A percentile compares a stretch with the other conserved stretches of the same genome.
These are phyloP conservation scores for Montifringilla adamsi DNA, from an alignment of 2,113 vertebrate species.

Conservation along the genomic window DNA sequence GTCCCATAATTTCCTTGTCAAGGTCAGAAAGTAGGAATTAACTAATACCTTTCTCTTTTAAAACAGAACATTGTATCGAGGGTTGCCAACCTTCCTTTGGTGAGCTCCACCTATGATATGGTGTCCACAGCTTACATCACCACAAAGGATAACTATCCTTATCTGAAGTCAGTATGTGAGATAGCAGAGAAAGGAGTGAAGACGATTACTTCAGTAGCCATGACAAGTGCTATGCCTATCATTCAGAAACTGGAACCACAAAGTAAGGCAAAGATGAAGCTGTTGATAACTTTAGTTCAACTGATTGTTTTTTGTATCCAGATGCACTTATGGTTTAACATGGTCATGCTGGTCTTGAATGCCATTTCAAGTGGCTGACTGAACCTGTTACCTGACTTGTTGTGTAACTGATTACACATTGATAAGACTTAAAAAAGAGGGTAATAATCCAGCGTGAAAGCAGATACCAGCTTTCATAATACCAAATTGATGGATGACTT, in stretches of 20 bases:
- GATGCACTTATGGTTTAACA: not conserved
- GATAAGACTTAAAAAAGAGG: not conserved
- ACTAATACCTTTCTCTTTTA: not conserved
- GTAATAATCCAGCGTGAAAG: not conserved
- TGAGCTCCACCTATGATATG: slow-evolving; percentile 81
- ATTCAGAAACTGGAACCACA: slow-evolving; percentile 84
- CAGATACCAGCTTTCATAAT: not conserved
- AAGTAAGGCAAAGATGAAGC: slow-evolving; percentile 73
- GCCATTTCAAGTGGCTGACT: not conserved
- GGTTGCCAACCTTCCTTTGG: slow-evolving; percentile 79
- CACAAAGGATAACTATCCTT: slow-evolving; percentile 80
- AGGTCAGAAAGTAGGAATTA: not conserved
- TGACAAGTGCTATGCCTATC: slow-evolving; percentile 79
- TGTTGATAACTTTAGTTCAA: not conserved
- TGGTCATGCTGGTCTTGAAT: not conserved
- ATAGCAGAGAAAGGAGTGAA: slow-evolving; percentile 80
- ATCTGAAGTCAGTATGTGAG: slow-evolving; percentile 78
- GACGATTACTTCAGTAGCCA: slow-evolving; percentile 79
- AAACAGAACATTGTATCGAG: slow-evolving; percentile 76
- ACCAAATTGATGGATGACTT: not conserved
- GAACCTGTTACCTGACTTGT: not conserved
- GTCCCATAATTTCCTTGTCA: not conserved
- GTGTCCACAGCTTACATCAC: slow-evolving; percentile 75
- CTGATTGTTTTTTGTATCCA: not conserved
- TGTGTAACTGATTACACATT: not conserved